Conservation (phyloP, 2,113 vertebrate genomes). For the Vimba vimba region DNA sequence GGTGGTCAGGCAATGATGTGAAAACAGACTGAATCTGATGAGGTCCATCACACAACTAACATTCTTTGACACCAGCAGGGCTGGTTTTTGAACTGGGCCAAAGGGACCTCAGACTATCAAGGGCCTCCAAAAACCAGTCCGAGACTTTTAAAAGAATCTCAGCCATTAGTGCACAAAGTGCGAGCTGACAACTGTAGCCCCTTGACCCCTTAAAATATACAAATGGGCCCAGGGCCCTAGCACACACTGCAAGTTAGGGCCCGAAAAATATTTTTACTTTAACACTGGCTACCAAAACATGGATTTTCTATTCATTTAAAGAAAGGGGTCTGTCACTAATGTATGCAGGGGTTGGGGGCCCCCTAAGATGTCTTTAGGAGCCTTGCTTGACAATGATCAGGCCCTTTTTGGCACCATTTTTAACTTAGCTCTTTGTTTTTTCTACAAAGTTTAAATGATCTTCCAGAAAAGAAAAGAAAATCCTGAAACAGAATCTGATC, state of each 20-base stretch:
- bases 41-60: not conserved
- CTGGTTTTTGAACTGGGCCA: not conserved
- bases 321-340: too few relatives aligned
- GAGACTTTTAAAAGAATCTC: not conserved
- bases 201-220: not conserved
- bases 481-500: not conserved
- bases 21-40: conserved; percentile 30
- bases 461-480: too few relatives aligned
- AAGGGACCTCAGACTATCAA: not conserved
- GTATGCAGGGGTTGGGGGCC: too few relatives aligned
- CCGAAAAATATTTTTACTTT: not conserved
- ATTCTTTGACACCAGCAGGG: not conserved
- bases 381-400: not conserved
- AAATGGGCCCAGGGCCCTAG: not conserved
- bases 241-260: not conserved
- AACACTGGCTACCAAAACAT: not conserved
- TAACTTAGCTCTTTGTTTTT: not conserved
- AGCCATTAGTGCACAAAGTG: not conserved
- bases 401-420: not conserved
- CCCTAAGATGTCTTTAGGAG: too few relatives aligned
- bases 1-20: not conserved
- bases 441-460: not conserved
- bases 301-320: not conserved
- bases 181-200: not conserved
- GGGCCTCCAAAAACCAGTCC: not conserved